A percentile compares a stretch with the other conserved stretches of the same genome.
phyloP scores from a whole-genome alignment of 2,888 invertebrate genomes.

The Orchesella flavescens region DNA sequence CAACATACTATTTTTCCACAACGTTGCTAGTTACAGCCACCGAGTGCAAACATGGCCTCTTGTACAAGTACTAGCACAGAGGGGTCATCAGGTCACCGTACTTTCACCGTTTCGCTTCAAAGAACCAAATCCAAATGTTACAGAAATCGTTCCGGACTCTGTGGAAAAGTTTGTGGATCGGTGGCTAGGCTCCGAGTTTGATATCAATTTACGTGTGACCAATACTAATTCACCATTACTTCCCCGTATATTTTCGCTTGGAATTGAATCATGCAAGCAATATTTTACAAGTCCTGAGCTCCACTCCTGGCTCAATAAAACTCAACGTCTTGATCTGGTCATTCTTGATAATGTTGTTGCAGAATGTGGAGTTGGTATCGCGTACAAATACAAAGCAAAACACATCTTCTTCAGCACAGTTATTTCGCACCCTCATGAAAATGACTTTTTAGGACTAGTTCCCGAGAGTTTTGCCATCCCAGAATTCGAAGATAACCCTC shows the following conservation, averaged over 20 bases:
- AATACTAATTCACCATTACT: background rate
- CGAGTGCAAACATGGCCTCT: constrained; percentile 51
- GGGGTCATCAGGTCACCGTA: constrained; percentile 63
- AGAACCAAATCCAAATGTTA: constrained; percentile 35
- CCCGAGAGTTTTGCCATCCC: constrained; percentile 61
- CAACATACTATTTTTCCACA: constrained; percentile 51
- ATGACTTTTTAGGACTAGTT: constrained; percentile 48
- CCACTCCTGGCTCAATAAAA: constrained; percentile 13
- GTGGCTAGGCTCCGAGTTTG: constrained; percentile 29
- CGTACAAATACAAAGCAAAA: constrained; percentile 55
- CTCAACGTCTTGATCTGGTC: constrained; percentile 47
- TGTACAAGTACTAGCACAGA: constrained; percentile 50
- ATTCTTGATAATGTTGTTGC: constrained; percentile 57
- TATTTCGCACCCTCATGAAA: constrained; percentile 33
- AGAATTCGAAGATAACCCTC: constrained; percentile 28
- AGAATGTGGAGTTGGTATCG: constrained; percentile 61
- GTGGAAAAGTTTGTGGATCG: constrained; percentile 12
- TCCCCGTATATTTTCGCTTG: background rate
- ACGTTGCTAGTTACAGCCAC: constrained; percentile 56
- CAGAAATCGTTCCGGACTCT: constrained; percentile 36
- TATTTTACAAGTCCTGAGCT: constrained; percentile 12
- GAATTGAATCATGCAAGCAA: constrained; percentile 1
- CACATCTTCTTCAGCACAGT: constrained; percentile 55
- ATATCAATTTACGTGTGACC: constrained; percentile 29
- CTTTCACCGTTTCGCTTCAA: constrained; percentile 49